These are phyloP conservation scores for Eolophus roseicapilla DNA, from an alignment of 2,113 vertebrate species.

Conservation along the genomic window DNA sequence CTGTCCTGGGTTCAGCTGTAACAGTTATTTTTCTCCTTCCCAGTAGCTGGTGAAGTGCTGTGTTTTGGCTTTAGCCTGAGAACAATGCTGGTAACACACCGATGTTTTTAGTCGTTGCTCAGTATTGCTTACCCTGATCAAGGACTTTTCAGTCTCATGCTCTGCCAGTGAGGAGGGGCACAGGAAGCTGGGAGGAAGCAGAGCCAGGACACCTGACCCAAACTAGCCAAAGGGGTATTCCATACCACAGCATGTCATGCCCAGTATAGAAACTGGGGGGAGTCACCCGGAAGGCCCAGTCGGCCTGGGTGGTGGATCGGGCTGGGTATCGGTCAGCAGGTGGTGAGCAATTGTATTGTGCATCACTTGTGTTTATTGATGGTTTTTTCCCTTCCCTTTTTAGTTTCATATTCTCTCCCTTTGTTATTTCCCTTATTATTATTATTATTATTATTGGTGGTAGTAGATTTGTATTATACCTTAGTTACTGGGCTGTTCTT, in stretches of 20 bases:
- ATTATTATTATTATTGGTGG: background rate
- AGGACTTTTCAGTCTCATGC: background rate
- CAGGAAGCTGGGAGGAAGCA: background rate
- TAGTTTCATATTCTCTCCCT: background rate
- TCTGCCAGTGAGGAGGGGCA: background rate
- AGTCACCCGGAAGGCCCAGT: background rate
- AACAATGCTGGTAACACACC: background rate
- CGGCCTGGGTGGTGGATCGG: too few species aligned
- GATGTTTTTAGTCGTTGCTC: background rate
- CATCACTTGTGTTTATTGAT: background rate
- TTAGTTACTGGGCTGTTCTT: background rate
- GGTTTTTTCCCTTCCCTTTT: background rate
- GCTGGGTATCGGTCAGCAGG: background rate
- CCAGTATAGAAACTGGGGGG: background rate
- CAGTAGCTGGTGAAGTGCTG: background rate
- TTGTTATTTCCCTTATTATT: background rate
- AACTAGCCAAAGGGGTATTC: background rate
- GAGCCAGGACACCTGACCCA: background rate
- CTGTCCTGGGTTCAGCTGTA: background rate
- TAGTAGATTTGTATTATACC: background rate
- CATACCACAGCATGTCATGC: background rate
- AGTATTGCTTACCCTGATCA: background rate
- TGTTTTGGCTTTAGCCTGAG: background rate
- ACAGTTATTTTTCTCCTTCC: background rate
- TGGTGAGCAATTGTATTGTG: background rate